Evolutionary conservation across 2,797 vertebrate genomes (phyloP).

Genomic region (Menidia menidia): DNA sequence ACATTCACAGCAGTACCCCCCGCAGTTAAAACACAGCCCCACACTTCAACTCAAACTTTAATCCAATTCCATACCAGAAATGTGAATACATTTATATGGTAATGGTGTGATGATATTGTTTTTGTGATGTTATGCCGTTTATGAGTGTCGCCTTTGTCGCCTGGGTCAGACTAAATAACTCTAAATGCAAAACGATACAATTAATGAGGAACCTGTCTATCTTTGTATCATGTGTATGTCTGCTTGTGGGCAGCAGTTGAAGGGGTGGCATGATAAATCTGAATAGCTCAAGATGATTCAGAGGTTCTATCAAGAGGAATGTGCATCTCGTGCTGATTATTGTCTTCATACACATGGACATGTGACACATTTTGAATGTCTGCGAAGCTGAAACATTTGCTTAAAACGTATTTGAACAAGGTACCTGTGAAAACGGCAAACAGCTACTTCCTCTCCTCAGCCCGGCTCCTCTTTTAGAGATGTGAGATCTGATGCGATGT

Average conservation of each 20-base stretch:
- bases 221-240: not conserved
- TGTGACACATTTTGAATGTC: not conserved
- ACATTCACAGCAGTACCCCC: slow-evolving; percentile 62
- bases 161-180: not conserved
- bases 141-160: not conserved
- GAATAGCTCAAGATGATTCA: not conserved
- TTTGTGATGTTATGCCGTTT: no score
- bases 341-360: not conserved
- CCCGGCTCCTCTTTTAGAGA: slow-evolving; percentile 46
- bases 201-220: no score
- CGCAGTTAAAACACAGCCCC: slow-evolving; percentile 18
- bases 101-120: slow-evolving; percentile 4
- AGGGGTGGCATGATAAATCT: slow-evolving; percentile 1
- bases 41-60: slow-evolving; percentile 23
- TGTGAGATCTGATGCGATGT: slow-evolving; percentile 53
- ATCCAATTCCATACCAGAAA: slow-evolving; percentile 22
- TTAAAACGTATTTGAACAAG: not conserved
- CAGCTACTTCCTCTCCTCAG: slow-evolving; percentile 4
- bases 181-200: not conserved
- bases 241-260: slow-evolving; percentile 11
- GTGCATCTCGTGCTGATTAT: not conserved
- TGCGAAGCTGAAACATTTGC: not conserved
- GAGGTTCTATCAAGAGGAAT: not conserved
- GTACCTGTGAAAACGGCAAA: not conserved
- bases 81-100: slow-evolving; percentile 1